These are phyloP conservation scores for Caenorhabditis becei DNA, from an alignment of 2,888 invertebrate species.

Conservation along the genomic window DNA sequence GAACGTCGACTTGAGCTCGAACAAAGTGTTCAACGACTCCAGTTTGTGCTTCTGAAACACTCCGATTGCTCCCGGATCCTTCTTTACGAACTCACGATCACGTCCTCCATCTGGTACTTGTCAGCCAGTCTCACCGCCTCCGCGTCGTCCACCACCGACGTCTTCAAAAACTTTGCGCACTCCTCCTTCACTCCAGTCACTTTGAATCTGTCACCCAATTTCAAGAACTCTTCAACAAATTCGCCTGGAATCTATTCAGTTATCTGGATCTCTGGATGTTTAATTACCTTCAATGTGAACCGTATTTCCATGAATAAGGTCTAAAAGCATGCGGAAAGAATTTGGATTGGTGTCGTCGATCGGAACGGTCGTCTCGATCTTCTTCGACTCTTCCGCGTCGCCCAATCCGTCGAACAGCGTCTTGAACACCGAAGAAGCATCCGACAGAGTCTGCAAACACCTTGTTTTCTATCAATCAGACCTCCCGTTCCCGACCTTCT, in stretches of 20 bases:
- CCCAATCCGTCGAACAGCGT: background rate
- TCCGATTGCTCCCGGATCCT: background rate
- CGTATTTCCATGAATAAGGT: constrained; percentile 4
- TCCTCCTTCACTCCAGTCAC: background rate
- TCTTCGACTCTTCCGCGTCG: background rate
- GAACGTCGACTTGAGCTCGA: constrained; percentile 30
- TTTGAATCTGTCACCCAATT: constrained; percentile 21
- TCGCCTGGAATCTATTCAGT: constrained; percentile 12
- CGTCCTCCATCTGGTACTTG: constrained; percentile 16
- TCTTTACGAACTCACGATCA: constrained; percentile 7
- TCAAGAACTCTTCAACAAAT: constrained; percentile 3
- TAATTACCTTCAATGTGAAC: constrained; percentile 6
- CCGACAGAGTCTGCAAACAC: constrained; percentile 22
- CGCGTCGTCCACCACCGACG: constrained; percentile 27
- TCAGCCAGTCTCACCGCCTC: constrained; percentile 25
- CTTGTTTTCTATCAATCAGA: background rate
- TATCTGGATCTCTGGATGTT: background rate
- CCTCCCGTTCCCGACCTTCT: background rate
- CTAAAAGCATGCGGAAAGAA: constrained; percentile 15
- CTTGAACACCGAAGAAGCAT: constrained; percentile 5
- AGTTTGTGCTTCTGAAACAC: constrained; percentile 9
- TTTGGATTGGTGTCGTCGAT: constrained; percentile 10
- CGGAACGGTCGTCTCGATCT: background rate
- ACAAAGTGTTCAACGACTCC: constrained; percentile 26
- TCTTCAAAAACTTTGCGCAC: constrained; percentile 19